Evolutionary conservation across 1,140 invertebrate species (phyloP).

Genomic region (Berghia stephanieae): DNA sequence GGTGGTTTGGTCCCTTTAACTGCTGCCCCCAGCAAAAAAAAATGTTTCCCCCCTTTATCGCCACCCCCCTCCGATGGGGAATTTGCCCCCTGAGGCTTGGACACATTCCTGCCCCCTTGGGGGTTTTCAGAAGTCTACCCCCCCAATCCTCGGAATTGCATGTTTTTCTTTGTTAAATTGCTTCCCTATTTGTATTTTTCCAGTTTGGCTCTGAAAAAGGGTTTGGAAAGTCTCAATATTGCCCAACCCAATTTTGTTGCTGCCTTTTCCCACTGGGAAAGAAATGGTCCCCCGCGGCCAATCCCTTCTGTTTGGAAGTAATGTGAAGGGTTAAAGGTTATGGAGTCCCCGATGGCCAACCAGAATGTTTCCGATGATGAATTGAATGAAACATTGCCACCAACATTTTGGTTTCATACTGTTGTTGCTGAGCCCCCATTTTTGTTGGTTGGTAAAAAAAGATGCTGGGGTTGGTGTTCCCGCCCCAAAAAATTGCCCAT

Average conservation of each 20-base stretch:
- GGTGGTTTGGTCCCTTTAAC: slow-evolving; percentile 54
- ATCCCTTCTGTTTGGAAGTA: slow-evolving; percentile 32
- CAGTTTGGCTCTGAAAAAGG: slow-evolving; percentile 36
- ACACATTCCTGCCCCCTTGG: slow-evolving; percentile 31
- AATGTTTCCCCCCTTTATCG: slow-evolving; percentile 35
- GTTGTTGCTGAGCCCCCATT: slow-evolving; percentile 55
- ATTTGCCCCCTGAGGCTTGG: slow-evolving; percentile 43
- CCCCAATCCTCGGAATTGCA: slow-evolving; percentile 36
- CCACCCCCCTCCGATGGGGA: slow-evolving; percentile 29
- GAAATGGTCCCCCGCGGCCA: slow-evolving; percentile 36
- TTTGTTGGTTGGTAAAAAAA: slow-evolving; percentile 56
- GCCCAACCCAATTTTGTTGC: slow-evolving; percentile 38
- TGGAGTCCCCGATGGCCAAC: slow-evolving; percentile 23
- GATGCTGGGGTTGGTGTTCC: slow-evolving; percentile 46
- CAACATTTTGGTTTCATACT: slow-evolving; percentile 51
- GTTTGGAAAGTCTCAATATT: slow-evolving; percentile 36
- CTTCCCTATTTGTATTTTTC: slow-evolving; percentile 31
- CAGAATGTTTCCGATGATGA: slow-evolving; percentile 19
- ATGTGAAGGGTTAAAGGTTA: background rate
- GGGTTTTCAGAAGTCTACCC: slow-evolving; percentile 36
- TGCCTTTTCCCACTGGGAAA: slow-evolving; percentile 50
- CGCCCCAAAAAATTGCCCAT: slow-evolving; percentile 47
- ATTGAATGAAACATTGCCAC: slow-evolving; percentile 35
- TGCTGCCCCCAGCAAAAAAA: slow-evolving; percentile 63
- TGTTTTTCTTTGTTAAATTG: slow-evolving; percentile 47